phyloP scores from a whole-genome alignment of 2,888 invertebrate species.

The Allolobophora icterica region DNA sequence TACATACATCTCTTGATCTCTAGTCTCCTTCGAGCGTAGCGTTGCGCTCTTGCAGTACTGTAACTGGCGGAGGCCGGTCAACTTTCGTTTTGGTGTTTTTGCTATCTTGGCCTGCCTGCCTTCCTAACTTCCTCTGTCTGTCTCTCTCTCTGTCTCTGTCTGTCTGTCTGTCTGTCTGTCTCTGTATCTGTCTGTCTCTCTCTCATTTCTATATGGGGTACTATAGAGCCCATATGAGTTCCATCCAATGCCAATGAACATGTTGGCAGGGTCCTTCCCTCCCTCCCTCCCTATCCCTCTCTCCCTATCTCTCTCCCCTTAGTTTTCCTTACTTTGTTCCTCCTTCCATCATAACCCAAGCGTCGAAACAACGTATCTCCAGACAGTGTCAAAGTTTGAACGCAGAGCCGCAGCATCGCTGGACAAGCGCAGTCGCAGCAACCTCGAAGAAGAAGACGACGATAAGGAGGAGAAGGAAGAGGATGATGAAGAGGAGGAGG shows the following conservation, averaged over 20 bases:
- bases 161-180: too few relatives aligned
- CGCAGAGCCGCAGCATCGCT: conserved; percentile 17
- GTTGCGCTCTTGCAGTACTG: too few relatives aligned
- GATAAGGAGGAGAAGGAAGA: conserved; percentile 18
- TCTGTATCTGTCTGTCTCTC: too few relatives aligned
- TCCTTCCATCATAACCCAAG: neutral
- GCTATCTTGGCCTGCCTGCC: neutral
- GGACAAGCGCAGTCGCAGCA: conserved; percentile 21
- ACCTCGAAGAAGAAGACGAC: neutral
- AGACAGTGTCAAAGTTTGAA: neutral
- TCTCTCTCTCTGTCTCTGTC: neutral
- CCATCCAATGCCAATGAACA: too few relatives aligned
- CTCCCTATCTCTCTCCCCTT: too few relatives aligned
- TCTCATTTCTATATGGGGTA: too few relatives aligned
- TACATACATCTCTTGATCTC: too few relatives aligned
- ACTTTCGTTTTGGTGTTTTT: too few relatives aligned
- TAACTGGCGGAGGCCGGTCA: too few relatives aligned
- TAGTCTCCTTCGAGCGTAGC: too few relatives aligned
- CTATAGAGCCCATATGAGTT: too few relatives aligned
- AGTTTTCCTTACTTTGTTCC: neutral
- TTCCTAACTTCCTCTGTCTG: neutral
- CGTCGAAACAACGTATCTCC: neutral
- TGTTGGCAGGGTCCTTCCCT: neutral
- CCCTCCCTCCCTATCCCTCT: neutral
- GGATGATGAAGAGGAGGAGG: neutral